Percentiles rank a stretch among this genome's conserved stretches.
Evolutionary conservation across 2,797 vertebrate species (phyloP).

Genomic region (Clarias laeviceps): DNA sequence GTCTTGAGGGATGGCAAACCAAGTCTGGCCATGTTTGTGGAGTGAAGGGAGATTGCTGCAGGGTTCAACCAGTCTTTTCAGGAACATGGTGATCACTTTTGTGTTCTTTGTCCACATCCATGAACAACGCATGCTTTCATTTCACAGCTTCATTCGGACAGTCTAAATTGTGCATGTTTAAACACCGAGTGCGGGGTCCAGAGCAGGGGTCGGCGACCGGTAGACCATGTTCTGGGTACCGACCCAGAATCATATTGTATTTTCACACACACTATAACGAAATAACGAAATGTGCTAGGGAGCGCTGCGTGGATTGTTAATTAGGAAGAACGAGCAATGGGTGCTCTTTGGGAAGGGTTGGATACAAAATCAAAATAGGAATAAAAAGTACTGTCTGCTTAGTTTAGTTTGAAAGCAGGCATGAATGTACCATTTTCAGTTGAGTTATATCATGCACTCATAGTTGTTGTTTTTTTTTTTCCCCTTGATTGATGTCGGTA

Average conservation of each 20-base stretch:
- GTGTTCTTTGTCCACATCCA: background rate
- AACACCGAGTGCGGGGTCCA: too few species aligned
- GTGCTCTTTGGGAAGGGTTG: too few species aligned
- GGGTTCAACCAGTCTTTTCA: background rate
- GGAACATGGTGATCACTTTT: background rate
- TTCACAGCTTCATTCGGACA: background rate
- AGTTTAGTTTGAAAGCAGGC: too few species aligned
- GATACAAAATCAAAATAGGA: too few species aligned
- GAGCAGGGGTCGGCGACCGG: background rate
- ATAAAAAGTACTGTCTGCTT: too few species aligned
- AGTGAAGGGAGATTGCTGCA: background rate
- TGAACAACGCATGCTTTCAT: background rate
- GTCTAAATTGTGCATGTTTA: background rate
- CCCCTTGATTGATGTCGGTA: too few species aligned
- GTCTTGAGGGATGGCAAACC: background rate
- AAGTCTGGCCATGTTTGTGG: constrained; percentile 20
- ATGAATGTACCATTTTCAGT: too few species aligned
- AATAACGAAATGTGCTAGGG: too few species aligned
- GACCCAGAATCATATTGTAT: background rate
- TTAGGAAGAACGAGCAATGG: too few species aligned
- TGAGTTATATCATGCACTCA: too few species aligned
- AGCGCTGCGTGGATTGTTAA: too few species aligned
- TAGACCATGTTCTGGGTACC: background rate
- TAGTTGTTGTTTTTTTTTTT: too few species aligned
- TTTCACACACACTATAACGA: background rate